A percentile compares a stretch with the other conserved stretches of the same genome.
These are phyloP conservation scores for Alces alces DNA, from an alignment of 2,113 vertebrate species.

Conservation along the genomic window DNA sequence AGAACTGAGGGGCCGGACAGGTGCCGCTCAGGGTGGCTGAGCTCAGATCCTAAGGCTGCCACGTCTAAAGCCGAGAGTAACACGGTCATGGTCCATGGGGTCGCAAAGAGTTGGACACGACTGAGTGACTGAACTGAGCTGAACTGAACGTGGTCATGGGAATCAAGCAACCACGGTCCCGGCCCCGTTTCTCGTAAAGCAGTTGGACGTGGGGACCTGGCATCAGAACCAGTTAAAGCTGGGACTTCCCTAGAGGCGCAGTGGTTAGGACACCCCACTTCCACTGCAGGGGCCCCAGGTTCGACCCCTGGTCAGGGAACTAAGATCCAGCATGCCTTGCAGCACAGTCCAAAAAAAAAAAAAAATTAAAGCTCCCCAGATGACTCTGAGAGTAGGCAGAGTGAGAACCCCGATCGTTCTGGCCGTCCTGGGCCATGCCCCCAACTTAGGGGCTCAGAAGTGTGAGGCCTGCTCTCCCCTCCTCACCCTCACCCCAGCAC, in stretches of 20 bases:
- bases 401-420: background rate
- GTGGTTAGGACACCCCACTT: background rate
- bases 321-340: background rate
- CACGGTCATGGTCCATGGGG: background rate
- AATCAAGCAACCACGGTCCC: rapidly evolving
- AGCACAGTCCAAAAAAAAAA: background rate
- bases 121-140: background rate
- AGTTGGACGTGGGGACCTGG: background rate
- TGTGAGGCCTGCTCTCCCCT: background rate
- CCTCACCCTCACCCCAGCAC: rapidly evolving
- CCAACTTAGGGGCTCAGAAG: background rate
- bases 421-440: rapidly evolving
- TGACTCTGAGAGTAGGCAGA: background rate
- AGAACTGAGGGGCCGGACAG: background rate
- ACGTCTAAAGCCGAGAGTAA: background rate
- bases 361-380: background rate
- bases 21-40: rapidly evolving
- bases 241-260: background rate
- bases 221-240: background rate
- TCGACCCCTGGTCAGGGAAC: background rate
- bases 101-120: rapidly evolving
- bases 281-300: background rate
- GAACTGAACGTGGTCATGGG: background rate
- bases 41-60: background rate
- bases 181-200: background rate